These are phyloP conservation scores for Anagyrus pseudococci DNA, from an alignment of 2,888 invertebrate species.

Conservation along the genomic window DNA sequence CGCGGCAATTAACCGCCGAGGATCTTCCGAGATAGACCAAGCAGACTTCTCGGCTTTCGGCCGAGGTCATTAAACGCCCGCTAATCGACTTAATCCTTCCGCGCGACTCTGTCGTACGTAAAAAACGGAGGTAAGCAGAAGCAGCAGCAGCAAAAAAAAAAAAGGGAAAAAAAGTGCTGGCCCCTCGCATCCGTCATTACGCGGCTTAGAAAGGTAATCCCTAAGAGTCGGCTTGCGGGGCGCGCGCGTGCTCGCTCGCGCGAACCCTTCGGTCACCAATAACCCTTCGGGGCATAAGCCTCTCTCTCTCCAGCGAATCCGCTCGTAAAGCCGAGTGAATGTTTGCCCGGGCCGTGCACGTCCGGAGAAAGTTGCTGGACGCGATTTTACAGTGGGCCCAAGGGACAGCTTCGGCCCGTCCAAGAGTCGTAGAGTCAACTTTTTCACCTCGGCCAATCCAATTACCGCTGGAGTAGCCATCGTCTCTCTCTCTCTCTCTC, in stretches of 20 bases:
- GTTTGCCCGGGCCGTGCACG: too few species aligned
- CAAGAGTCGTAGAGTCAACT: conserved; percentile 25
- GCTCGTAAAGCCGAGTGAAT: too few species aligned
- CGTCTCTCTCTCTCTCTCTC: too few species aligned
- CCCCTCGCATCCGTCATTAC: not conserved
- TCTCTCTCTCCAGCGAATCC: too few species aligned
- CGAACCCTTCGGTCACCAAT: conserved; percentile 24
- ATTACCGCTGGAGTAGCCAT: too few species aligned
- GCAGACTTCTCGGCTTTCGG: too few species aligned
- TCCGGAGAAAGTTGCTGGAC: too few species aligned
- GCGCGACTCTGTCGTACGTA: conserved; percentile 10
- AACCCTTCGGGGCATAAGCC: conserved; percentile 37
- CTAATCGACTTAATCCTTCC: conserved; percentile 41
- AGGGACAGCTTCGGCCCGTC: not conserved
- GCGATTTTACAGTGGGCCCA: not conserved
- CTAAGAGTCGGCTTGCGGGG: too few species aligned
- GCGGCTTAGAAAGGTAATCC: conserved; percentile 25
- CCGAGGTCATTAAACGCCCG: conserved; percentile 22
- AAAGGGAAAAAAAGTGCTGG: not conserved
- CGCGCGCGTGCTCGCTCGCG: not conserved
- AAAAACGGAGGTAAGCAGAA: too few species aligned
- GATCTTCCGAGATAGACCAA: too few species aligned
- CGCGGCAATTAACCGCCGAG: too few species aligned
- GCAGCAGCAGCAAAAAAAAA: conserved; percentile 12
- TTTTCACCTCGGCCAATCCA: conserved; percentile 25